phyloP scores from a whole-genome alignment of 2,113 vertebrate genomes.

The Brachypodius melanocephalos region DNA sequence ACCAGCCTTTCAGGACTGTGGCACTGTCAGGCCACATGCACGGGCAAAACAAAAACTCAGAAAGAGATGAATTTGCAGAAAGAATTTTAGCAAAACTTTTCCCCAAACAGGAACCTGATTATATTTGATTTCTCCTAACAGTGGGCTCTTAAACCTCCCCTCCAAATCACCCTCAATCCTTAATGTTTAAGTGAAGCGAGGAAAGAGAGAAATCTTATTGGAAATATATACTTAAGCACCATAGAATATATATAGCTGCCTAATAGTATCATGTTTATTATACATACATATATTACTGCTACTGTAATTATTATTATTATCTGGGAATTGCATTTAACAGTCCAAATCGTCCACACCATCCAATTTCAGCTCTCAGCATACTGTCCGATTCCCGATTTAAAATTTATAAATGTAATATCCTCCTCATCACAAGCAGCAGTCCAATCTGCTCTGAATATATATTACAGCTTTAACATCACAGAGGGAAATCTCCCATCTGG shows the following conservation, averaged over 20 bases:
- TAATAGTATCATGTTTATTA: slow-evolving; percentile 56
- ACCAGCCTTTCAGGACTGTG: slow-evolving; percentile 68
- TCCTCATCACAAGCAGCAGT: slow-evolving; percentile 85
- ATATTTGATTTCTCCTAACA: slow-evolving; percentile 40
- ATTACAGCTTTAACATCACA: slow-evolving; percentile 90
- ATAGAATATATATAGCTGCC: slow-evolving; percentile 48
- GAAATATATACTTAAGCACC: slow-evolving; percentile 44
- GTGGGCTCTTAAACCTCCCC: slow-evolving; percentile 22
- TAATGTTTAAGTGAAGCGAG: neutral
- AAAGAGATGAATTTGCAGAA: slow-evolving; percentile 32
- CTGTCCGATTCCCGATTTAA: slow-evolving; percentile 83
- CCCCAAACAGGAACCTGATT: neutral
- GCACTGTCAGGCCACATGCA: slow-evolving; percentile 70
- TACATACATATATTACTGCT: slow-evolving; percentile 53
- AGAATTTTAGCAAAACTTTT: slow-evolving; percentile 42
- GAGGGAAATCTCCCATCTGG: slow-evolving; percentile 87
- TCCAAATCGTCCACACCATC: slow-evolving; percentile 72
- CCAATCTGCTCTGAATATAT: slow-evolving; percentile 92
- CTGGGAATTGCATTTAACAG: slow-evolving; percentile 73
- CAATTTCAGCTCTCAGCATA: slow-evolving; percentile 81
- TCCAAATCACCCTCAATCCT: slow-evolving; percentile 27
- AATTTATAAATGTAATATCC: slow-evolving; percentile 91
- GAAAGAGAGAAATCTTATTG: neutral
- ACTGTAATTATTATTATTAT: slow-evolving; percentile 68
- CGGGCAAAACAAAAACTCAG: slow-evolving; percentile 70